Conservation (phyloP, 2,888 invertebrate species). For the Gymnoscelis rufifasciata region DNA sequence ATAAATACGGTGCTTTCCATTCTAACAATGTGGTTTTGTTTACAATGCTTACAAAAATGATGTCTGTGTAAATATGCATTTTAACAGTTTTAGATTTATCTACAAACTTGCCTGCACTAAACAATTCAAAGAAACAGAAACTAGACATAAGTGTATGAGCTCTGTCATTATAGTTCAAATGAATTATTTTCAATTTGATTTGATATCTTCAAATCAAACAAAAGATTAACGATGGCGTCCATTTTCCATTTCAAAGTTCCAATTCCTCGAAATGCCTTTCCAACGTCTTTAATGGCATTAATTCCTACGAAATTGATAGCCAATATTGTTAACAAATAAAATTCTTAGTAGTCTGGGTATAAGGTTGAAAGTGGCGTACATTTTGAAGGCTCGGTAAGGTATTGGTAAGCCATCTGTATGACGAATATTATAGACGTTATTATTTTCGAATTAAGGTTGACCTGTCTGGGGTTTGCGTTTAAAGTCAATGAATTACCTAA, state of each 20-base stretch:
- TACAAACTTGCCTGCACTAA: no score
- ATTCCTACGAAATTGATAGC: neutral
- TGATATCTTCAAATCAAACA: conserved; percentile 12
- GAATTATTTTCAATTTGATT: neutral
- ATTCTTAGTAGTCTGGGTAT: neutral
- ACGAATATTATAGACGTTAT: conserved; percentile 65
- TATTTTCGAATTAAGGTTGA: conserved; percentile 73
- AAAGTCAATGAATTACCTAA: conserved; percentile 22
- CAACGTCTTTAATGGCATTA: conserved; percentile 24
- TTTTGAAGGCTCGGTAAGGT: conserved; percentile 14
- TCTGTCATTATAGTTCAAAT: no score
- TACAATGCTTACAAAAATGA: no score
- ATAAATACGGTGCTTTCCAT: no score
- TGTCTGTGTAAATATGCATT: no score
- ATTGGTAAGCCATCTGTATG: conserved; percentile 36
- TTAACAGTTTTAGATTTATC: no score
- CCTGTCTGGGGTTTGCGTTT: conserved; percentile 54
- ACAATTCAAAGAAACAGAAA: neutral
- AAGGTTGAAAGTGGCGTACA: conserved; percentile 3
- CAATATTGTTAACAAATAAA: no score
- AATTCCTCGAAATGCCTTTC: conserved; percentile 51
- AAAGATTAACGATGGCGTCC: conserved; percentile 18
- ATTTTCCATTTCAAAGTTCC: conserved; percentile 39
- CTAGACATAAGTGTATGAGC: neutral
- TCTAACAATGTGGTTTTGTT: no score